Evolutionary conservation across 2,888 invertebrate genomes (phyloP).

Genomic region (Caenorhabditis doughertyi): DNA sequence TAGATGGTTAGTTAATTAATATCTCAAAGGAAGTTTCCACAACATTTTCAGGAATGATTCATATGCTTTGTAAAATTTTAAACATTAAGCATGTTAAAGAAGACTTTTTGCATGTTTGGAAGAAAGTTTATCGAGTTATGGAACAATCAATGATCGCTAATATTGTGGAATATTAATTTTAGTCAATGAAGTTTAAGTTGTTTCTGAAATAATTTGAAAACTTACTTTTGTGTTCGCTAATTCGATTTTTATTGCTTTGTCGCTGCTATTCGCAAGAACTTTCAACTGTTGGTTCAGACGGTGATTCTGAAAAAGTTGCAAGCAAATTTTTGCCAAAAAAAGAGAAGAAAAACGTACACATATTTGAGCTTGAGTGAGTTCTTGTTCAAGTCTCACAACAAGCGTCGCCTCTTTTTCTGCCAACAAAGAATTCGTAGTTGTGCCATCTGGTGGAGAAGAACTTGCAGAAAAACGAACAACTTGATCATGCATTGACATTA

Average conservation of each 20-base stretch:
- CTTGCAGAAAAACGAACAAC: conserved; percentile 64
- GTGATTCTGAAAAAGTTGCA: conserved; percentile 73
- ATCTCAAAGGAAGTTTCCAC: too few species aligned
- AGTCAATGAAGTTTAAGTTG: neutral
- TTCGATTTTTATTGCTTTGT: conserved; percentile 67
- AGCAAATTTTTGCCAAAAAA: neutral
- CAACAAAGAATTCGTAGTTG: conserved; percentile 18
- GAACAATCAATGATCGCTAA: conserved; percentile 76
- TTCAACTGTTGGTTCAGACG: conserved; percentile 73
- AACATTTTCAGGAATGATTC: conserved; percentile 70
- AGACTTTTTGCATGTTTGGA: conserved; percentile 76
- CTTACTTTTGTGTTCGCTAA: conserved; percentile 64
- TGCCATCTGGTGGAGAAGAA: conserved; percentile 19
- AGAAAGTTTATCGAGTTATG: conserved; percentile 80
- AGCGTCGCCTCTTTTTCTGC: conserved; percentile 45
- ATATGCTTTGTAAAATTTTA: conserved; percentile 71
- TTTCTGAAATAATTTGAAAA: conserved; percentile 11
- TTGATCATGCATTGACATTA: conserved; percentile 69
- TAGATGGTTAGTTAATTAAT: conserved; percentile 69
- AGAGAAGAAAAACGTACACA: conserved; percentile 62
- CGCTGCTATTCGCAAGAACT: conserved; percentile 63
- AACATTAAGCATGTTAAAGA: conserved; percentile 65
- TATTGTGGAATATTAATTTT: conserved; percentile 68
- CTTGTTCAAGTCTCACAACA: conserved; percentile 69
- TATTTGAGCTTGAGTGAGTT: conserved; percentile 72